Percentiles rank a stretch among this genome's conserved stretches.
These are phyloP conservation scores for Vireo griseus DNA, from an alignment of 2,797 vertebrate genomes.

Conservation along the genomic window DNA sequence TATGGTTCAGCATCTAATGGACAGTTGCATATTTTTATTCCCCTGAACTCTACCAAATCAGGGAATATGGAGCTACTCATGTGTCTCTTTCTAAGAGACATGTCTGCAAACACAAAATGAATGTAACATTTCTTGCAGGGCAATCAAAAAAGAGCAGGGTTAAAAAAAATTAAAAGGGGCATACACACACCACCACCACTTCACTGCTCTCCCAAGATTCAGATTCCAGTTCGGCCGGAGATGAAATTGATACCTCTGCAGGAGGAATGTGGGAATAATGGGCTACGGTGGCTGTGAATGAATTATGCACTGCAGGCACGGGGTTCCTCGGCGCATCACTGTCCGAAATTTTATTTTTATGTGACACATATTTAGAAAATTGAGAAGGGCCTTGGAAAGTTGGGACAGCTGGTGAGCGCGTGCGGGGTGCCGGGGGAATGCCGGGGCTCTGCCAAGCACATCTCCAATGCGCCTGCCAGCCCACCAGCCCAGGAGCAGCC, in stretches of 20 bases:
- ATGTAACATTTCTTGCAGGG: background rate
- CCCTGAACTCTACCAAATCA: background rate
- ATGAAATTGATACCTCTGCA: conserved; percentile 23
- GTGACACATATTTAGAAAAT: conserved; percentile 73
- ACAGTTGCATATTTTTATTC: background rate
- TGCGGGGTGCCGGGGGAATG: conserved; percentile 47
- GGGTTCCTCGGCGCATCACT: conserved; percentile 25
- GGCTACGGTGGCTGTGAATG: background rate
- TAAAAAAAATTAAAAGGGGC: background rate
- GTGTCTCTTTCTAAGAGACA: background rate
- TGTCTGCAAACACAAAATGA: background rate
- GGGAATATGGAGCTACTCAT: background rate
- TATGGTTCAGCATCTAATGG: background rate
- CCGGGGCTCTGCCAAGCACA: conserved; percentile 30
- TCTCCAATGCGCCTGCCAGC: conserved; percentile 43
- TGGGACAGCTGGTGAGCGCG: conserved; percentile 71
- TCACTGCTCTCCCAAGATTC: conserved; percentile 7
- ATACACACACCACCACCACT: background rate
- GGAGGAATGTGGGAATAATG: conserved; percentile 61
- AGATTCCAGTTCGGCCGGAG: conserved; percentile 2
- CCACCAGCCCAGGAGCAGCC: conserved; percentile 63
- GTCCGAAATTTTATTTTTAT: conserved; percentile 71
- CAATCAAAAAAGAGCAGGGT: background rate
- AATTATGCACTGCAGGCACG: conserved; percentile 56
- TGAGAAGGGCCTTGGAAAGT: conserved; percentile 71